Percentiles rank a stretch among this genome's conserved stretches.
Evolutionary conservation across 2,113 vertebrate genomes (phyloP).

Genomic region (Stegostoma tigrinum): DNA sequence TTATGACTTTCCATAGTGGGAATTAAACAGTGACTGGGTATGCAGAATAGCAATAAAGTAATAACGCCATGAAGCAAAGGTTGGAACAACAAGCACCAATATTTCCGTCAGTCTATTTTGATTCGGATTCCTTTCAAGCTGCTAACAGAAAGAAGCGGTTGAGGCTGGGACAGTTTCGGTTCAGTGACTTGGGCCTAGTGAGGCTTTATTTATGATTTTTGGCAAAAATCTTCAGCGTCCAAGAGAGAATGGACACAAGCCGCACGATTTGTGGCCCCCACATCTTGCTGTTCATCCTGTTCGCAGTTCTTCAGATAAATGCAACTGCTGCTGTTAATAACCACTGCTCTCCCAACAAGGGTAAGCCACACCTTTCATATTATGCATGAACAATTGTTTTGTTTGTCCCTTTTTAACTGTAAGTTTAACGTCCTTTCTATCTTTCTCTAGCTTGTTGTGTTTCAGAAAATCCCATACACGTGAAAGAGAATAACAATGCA

Average conservation of each 20-base stretch:
- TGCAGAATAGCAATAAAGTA: constrained; percentile 44
- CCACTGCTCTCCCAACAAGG: rapidly evolving
- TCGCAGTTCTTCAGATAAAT: neutral
- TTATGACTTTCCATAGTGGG: neutral
- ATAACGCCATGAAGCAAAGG: constrained; percentile 65
- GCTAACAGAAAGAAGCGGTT: neutral
- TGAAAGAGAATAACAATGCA: neutral
- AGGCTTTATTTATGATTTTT: neutral
- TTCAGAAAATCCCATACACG: rapidly evolving
- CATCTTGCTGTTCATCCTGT: neutral
- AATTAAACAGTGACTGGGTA: neutral
- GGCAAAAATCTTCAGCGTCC: neutral
- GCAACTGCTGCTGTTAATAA: rapidly evolving
- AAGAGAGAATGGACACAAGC: neutral
- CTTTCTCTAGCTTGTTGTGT: constrained; percentile 28
- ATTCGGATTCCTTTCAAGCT: neutral
- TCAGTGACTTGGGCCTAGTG: neutral
- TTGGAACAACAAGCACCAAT: constrained; percentile 51
- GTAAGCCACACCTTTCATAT: neutral
- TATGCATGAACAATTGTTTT: neutral
- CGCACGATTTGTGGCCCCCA: no score
- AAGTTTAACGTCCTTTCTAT: neutral
- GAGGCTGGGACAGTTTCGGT: neutral
- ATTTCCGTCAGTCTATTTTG: constrained; percentile 42
- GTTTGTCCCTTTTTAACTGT: neutral